Evolutionary conservation across 2,113 vertebrate species (phyloP).

Genomic region (Cyphomyrus discorhynchus): DNA sequence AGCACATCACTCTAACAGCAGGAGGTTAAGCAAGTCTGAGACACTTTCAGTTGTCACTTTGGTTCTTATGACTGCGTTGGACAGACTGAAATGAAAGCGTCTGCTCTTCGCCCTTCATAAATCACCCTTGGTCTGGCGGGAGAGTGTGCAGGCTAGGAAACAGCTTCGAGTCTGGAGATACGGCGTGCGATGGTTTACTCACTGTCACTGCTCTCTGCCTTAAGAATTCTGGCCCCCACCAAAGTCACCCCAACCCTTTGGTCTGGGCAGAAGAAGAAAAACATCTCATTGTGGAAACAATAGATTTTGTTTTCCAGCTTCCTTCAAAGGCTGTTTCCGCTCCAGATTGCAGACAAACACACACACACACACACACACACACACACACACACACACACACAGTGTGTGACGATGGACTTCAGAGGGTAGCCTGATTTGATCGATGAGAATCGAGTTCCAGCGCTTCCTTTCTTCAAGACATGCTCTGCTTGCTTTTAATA

Average conservation of each 20-base stretch:
- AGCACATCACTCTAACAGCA: not conserved
- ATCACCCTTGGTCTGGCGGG: not conserved
- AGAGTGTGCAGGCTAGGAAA: not conserved
- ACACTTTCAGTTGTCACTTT: not conserved
- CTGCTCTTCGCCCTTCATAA: not conserved
- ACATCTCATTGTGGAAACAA: not conserved
- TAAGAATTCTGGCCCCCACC: not conserved
- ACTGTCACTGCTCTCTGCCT: not conserved
- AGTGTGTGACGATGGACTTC: not conserved
- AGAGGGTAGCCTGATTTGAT: not conserved
- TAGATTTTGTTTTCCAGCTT: slow-evolving; percentile 6
- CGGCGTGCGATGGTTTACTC: not conserved
- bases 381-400: not conserved
- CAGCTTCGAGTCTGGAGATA: not conserved
- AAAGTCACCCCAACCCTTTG: not conserved
- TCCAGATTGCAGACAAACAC: slow-evolving; percentile 1
- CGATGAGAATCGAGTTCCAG: not conserved
- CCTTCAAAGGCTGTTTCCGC: not conserved
- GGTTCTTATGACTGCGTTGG: not conserved
- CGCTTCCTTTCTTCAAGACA: not conserved
- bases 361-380: not conserved
- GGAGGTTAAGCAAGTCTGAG: not conserved
- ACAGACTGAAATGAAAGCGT: not conserved
- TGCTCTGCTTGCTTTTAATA: not conserved
- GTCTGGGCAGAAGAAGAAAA: slow-evolving; percentile 2